Base-by-base conservation (phyloP, 2,888 invertebrate genomes). In the Ectemnius lituratus region DNA sequence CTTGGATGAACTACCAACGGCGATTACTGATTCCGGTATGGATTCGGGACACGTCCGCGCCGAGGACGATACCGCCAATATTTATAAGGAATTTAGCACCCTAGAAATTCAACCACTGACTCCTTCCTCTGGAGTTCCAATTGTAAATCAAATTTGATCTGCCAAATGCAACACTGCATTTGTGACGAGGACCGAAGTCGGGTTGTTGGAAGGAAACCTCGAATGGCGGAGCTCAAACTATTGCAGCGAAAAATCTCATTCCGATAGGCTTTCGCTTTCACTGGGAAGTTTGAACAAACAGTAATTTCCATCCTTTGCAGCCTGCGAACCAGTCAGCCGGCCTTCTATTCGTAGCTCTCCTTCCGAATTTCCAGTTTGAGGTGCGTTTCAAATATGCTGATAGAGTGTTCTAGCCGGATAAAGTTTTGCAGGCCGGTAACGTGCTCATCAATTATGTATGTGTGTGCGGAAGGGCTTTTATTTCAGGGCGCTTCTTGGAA, bases 1-100 rank as follows among this genome's bases (percentile, higher is more conserved):
- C n/a, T 45, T 46, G n/a, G 65, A 70, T 58, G 47, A 57, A 62
- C 18, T 52, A 65, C 27, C 47, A 61, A 28, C n/a, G 56, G 56
- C 52, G 37, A 56, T 68, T 49, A 67, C 27, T 8, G 14, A 46
- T 62, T 58, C 46, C 8, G 18, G 18, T 45, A 62, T 37, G 46
- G 16, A 62, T 62, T 63, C 37, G 16, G 52, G 27, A 0, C 11
- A 3, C 23, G 16, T 23, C 56, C 46, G 14, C 28, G 27, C 13
- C 16, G 2, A n/a, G 16, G 28, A 45, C n/a, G 18, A 57, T 46
- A 52, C 37, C 16, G 3, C n/a, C 18, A 13, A 8, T 37, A 20
- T 14, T 58, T 16, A 37, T 16, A 37, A 37, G 18, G 4, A 37
- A 46, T 57, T 70, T 57, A 6, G 18, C 37, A 11, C 37, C 37